phyloP scores from a whole-genome alignment of 35 echinoderm and acorn worm species.

The Chiridota heheva region DNA sequence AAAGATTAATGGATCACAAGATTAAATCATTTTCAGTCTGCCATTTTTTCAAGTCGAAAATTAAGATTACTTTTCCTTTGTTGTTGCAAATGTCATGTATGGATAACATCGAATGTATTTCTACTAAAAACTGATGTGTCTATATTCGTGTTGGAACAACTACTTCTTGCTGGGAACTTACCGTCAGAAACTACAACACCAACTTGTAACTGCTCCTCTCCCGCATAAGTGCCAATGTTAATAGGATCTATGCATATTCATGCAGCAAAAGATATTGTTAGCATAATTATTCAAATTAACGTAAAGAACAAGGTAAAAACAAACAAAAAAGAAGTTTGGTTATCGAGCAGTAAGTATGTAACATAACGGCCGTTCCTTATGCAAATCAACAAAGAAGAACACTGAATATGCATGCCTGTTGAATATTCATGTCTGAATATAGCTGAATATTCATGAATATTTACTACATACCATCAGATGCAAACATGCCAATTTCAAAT shows the following conservation, averaged over 20 bases:
- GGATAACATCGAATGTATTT: no score
- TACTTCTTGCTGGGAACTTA: no score
- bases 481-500: conserved; percentile 71
- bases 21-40: no score
- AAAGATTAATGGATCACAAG: no score
- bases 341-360: neutral
- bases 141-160: no score
- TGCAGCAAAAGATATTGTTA: neutral
- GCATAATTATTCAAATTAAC: neutral
- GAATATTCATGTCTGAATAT: neutral
- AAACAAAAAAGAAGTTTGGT: neutral
- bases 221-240: neutral
- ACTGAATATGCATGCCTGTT: neutral
- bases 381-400: no score
- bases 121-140: no score
- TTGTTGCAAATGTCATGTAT: no score
- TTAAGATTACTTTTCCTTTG: no score
- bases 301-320: neutral
- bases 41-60: no score
- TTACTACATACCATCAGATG: conserved; percentile 68
- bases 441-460: neutral
- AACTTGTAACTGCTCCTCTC: neutral
- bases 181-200: neutral
- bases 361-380: no score
- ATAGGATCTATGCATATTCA: conserved; percentile 1